phyloP scores from a whole-genome alignment of 2,888 invertebrate genomes.

The Lordiphosa fenestrarum region DNA sequence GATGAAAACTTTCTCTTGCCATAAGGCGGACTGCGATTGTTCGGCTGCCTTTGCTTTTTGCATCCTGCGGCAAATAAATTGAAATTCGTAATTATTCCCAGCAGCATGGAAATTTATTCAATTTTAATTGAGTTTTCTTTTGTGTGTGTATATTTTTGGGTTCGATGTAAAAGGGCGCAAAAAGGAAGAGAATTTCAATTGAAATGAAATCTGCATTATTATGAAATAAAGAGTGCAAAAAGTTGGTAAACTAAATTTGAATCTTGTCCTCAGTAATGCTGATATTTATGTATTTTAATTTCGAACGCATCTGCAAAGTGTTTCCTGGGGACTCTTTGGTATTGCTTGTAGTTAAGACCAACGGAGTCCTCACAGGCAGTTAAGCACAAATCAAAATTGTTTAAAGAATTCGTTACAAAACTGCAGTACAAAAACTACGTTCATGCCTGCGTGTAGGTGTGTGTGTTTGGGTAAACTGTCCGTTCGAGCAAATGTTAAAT shows the following conservation, averaged over 20 bases:
- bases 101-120: conserved; percentile 72
- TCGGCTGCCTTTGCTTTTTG: conserved; percentile 48
- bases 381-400: no score
- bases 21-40: conserved; percentile 38
- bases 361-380: no score
- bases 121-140: conserved; percentile 73
- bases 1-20: conserved; percentile 40
- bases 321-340: background rate
- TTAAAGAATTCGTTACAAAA: no score
- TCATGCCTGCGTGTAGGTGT: background rate
- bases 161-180: conserved; percentile 27
- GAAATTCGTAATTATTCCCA: conserved; percentile 74
- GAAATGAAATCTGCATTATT: conserved; percentile 65
- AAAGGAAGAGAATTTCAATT: conserved; percentile 44
- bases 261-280: conserved; percentile 1
- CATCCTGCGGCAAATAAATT: conserved; percentile 69
- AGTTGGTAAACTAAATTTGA: background rate
- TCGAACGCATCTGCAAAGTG: conserved; percentile 2
- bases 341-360: no score
- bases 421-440: conserved; percentile 1
- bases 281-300: conserved; percentile 13
- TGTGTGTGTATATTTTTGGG: conserved; percentile 29
- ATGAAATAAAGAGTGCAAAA: conserved; percentile 44
- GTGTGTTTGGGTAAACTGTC: background rate
- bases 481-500: conserved; percentile 49